These are phyloP conservation scores for Drosophila formosana DNA, from an alignment of 2,888 invertebrate species.

Conservation along the genomic window DNA sequence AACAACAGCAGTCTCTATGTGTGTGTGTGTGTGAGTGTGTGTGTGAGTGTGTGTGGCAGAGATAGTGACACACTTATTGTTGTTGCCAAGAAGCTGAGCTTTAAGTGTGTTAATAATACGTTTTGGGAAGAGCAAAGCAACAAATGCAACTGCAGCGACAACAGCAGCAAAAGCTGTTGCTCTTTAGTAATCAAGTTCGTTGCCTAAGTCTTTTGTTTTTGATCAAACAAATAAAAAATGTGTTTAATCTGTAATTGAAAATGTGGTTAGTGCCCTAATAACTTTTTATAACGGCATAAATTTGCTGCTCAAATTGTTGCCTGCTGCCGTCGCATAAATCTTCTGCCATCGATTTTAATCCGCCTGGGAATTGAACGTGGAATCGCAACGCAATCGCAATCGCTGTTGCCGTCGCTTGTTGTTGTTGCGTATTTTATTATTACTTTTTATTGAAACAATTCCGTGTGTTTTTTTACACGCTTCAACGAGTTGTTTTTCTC, in stretches of 20 bases:
- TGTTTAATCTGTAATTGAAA: constrained; percentile 12
- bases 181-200: constrained; percentile 57
- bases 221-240: neutral
- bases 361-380: constrained; percentile 74
- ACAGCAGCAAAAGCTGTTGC: neutral
- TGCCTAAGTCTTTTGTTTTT: constrained; percentile 72
- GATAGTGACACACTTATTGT: constrained; percentile 63
- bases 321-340: constrained; percentile 74
- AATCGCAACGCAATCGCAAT: constrained; percentile 43
- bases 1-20: constrained; percentile 15
- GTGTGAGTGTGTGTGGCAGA: constrained; percentile 31
- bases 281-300: constrained; percentile 73
- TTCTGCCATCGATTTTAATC: constrained; percentile 68
- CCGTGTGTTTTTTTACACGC: constrained; percentile 36
- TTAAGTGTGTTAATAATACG: constrained; percentile 26
- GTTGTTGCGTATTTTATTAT: constrained; percentile 25
- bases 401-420: constrained; percentile 28
- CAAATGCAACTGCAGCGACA: constrained; percentile 2
- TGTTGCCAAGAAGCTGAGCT: constrained; percentile 20
- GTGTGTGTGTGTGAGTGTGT: constrained; percentile 29
- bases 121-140: constrained; percentile 13
- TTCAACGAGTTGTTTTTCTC: constrained; percentile 29
- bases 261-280: constrained; percentile 35
- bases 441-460: constrained; percentile 47
- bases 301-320: constrained; percentile 41